Percentiles rank a stretch among this genome's conserved stretches.
phyloP scores from a whole-genome alignment of 2,113 vertebrate genomes.

The Salvelinus namaycush region DNA sequence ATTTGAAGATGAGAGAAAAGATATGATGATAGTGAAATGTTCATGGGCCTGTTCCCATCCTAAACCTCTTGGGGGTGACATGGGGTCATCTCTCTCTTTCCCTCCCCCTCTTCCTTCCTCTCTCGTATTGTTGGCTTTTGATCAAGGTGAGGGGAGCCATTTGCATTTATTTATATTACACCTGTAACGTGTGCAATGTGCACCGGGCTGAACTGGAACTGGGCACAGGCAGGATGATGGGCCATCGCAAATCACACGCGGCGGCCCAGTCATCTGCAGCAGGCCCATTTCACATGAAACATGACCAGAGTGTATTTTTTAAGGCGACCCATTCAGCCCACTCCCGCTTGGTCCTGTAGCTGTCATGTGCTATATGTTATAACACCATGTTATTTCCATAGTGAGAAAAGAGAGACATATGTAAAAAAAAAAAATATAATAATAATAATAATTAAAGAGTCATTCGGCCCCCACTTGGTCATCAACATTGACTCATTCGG shows the following conservation, averaged over 20 bases:
- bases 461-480: too few relatives aligned
- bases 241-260: slow-evolving; percentile 35
- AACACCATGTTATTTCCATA: too few relatives aligned
- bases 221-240: slow-evolving; percentile 14
- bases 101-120: not conserved
- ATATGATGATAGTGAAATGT: not conserved
- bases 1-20: too few relatives aligned
- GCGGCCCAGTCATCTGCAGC: slow-evolving; percentile 48
- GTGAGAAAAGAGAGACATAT: too few relatives aligned
- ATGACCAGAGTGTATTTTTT: slow-evolving; percentile 23
- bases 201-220: slow-evolving; percentile 41
- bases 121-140: not conserved
- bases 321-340: slow-evolving; percentile 38
- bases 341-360: too few relatives aligned
- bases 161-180: slow-evolving; percentile 69
- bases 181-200: slow-evolving; percentile 52
- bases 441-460: too few relatives aligned
- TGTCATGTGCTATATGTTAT: too few relatives aligned
- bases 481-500: too few relatives aligned
- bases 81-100: not conserved
- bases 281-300: slow-evolving; percentile 53
- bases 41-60: not conserved
- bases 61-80: not conserved
- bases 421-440: too few relatives aligned
- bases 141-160: slow-evolving; percentile 56